Percentiles rank a stretch among this genome's conserved stretches.
Conservation (phyloP, 37 sponge, comb jelly and placozoan genomes). For the Beroe forskalii region DNA sequence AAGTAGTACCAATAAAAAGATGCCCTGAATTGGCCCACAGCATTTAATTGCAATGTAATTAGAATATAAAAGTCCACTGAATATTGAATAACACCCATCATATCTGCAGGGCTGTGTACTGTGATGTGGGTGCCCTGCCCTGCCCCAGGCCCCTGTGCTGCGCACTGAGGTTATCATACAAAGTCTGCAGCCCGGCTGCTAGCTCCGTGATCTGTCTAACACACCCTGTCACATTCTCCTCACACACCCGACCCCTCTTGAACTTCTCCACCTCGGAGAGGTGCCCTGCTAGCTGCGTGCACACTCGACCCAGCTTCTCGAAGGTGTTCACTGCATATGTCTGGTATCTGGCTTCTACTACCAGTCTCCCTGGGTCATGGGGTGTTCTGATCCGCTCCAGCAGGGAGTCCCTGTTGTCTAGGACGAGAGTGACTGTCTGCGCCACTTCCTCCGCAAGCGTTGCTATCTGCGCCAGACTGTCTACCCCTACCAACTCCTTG, state of each 20-base stretch:
- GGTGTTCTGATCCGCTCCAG: slow-evolving; percentile 6
- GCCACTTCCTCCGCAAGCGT: neutral
- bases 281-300: neutral
- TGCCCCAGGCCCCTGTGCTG: neutral
- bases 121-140: neutral
- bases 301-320: slow-evolving; percentile 37
- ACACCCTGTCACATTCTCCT: neutral
- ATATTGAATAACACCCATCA: neutral
- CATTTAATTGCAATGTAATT: too few relatives aligned
- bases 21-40: too few relatives aligned
- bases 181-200: neutral
- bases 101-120: neutral
- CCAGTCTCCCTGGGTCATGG: slow-evolving; percentile 33
- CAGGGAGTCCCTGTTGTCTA: slow-evolving; percentile 27
- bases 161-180: slow-evolving; percentile 25
- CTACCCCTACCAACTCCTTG: slow-evolving; percentile 12
- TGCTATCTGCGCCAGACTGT: neutral
- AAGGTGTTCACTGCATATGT: slow-evolving; percentile 18
- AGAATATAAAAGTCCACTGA: too few relatives aligned
- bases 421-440: neutral
- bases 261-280: slow-evolving; percentile 17
- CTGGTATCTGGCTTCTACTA: slow-evolving; percentile 46
- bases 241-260: neutral
- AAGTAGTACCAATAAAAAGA: too few relatives aligned
- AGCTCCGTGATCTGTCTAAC: neutral